phyloP scores from a whole-genome alignment of 2,888 invertebrate species.

The Ectemnius continuus region DNA sequence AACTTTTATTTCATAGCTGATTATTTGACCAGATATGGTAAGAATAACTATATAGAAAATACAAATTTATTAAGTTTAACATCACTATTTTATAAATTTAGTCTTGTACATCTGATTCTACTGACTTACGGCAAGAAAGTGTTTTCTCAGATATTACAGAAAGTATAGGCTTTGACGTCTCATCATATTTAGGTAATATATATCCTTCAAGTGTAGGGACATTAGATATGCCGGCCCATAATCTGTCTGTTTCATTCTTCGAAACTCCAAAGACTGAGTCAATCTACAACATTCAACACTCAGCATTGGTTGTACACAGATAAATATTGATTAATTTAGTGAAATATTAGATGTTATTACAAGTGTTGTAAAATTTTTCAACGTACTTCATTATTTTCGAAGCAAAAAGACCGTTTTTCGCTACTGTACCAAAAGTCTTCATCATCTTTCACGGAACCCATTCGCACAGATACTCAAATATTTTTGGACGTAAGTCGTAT shows the following conservation, averaged over 20 bases:
- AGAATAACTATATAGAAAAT: too few species aligned
- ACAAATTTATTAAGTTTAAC: too few species aligned
- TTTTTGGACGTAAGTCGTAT: too few species aligned
- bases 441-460: slow-evolving; percentile 78
- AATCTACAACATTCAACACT: slow-evolving; percentile 66
- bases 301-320: neutral
- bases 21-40: too few species aligned
- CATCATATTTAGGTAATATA: slow-evolving; percentile 63
- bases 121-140: slow-evolving; percentile 73
- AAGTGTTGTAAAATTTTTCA: slow-evolving; percentile 13
- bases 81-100: neutral
- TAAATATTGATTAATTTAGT: slow-evolving; percentile 60
- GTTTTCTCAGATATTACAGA: slow-evolving; percentile 76
- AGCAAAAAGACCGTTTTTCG: slow-evolving; percentile 86
- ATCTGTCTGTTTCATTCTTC: slow-evolving; percentile 73
- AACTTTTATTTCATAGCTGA: too few species aligned
- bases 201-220: slow-evolving; percentile 65
- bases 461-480: slow-evolving; percentile 20
- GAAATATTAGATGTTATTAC: slow-evolving; percentile 55
- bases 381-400: slow-evolving; percentile 87
- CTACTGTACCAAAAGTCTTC: slow-evolving; percentile 90
- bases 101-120: slow-evolving; percentile 22
- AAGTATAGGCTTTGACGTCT: slow-evolving; percentile 75
- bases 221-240: slow-evolving; percentile 75
- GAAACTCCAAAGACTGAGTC: slow-evolving; percentile 81